Percentiles rank a stretch among this genome's conserved stretches.
Conservation (phyloP, 2,888 invertebrate species). For the Autographa gamma region DNA sequence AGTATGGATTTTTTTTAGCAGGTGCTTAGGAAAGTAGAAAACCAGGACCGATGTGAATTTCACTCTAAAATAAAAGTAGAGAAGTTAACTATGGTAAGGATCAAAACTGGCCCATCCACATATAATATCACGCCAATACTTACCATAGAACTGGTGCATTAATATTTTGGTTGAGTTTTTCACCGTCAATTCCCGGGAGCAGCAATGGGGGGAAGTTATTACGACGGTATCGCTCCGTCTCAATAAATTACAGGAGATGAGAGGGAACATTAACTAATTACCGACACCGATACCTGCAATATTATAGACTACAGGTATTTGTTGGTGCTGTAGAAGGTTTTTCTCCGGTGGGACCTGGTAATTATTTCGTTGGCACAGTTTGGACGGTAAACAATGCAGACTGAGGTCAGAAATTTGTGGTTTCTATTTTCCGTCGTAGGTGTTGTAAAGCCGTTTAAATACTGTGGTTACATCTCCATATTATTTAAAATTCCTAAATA, state of each 20-base stretch:
- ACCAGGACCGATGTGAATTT: too few relatives aligned
- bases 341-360: background rate
- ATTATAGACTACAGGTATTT: constrained; percentile 35
- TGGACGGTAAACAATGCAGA: background rate
- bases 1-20: too few relatives aligned
- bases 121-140: constrained; percentile 79
- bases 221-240: constrained; percentile 82
- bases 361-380: background rate
- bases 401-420: background rate
- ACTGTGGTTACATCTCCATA: too few relatives aligned
- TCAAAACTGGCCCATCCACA: constrained; percentile 62
- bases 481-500: too few relatives aligned
- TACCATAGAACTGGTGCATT: constrained; percentile 83
- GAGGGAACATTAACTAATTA: constrained; percentile 88
- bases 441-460: too few relatives aligned
- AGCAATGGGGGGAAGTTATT: constrained; percentile 67
- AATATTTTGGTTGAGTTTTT: constrained; percentile 89
- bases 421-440: background rate
- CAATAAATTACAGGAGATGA: constrained; percentile 88
- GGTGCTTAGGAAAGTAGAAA: too few relatives aligned
- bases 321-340: constrained; percentile 14
- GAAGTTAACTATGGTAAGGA: constrained; percentile 45
- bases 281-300: constrained; percentile 80
- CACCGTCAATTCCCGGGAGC: constrained; percentile 84
- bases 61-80: background rate